Evolutionary conservation across 2,888 invertebrate species (phyloP).

Genomic region (Drosophila kokeensis): DNA sequence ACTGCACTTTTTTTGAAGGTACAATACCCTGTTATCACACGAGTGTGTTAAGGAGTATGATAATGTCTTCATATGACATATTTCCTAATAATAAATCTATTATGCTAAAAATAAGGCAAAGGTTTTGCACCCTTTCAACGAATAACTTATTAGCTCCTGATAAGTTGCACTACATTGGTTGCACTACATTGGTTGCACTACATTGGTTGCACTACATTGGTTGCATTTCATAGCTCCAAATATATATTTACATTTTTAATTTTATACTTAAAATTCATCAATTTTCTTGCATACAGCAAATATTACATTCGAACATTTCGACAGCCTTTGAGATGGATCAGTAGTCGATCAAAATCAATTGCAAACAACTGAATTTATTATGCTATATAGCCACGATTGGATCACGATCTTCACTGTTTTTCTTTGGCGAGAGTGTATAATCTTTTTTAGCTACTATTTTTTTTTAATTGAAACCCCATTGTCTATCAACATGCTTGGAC

Average conservation of each 20-base stretch:
- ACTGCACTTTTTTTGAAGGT: neutral
- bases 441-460: neutral
- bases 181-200: too few relatives aligned
- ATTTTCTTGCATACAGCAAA: neutral
- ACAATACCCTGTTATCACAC: neutral
- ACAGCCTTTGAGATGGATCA: neutral
- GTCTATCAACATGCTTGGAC: conserved; percentile 10
- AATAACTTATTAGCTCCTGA: neutral
- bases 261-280: neutral
- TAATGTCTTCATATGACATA: neutral
- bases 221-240: neutral
- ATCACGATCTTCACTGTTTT: neutral
- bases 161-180: too few relatives aligned
- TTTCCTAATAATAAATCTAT: neutral
- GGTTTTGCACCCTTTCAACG: neutral
- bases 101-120: neutral
- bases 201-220: too few relatives aligned
- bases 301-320: neutral
- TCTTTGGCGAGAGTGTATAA: neutral
- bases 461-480: neutral
- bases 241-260: neutral
- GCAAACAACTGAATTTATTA: neutral
- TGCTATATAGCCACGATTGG: neutral
- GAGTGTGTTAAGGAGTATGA: neutral
- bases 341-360: neutral